Evolutionary conservation across 2,113 vertebrate genomes (phyloP).

Genomic region (Centrocercus urophasianus): DNA sequence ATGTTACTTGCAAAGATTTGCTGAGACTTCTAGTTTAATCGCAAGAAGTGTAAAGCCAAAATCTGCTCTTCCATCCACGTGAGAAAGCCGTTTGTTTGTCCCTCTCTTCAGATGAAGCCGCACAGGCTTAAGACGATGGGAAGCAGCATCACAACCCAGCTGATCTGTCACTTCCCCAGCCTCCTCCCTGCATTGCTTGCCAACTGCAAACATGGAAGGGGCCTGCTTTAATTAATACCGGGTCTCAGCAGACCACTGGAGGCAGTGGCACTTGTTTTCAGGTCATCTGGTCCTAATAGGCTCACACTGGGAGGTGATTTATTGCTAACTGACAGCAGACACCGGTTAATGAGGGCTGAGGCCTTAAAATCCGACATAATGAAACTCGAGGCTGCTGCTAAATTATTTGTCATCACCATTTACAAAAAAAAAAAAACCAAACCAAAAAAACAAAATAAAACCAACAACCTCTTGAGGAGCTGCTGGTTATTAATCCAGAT

Average conservation of each 20-base stretch:
- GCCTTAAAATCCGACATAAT: constrained; percentile 44
- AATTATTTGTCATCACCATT: not conserved
- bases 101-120: not conserved
- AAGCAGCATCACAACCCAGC: not conserved
- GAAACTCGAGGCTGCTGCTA: not conserved
- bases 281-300: constrained; percentile 85
- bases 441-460: not conserved
- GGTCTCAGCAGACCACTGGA: constrained; percentile 76
- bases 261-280: constrained; percentile 80
- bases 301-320: constrained; percentile 87
- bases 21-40: not conserved
- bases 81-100: not conserved
- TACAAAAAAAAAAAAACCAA: not conserved
- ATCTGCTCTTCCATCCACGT: rapidly evolving
- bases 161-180: not conserved
- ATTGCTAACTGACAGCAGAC: constrained; percentile 83
- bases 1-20: not conserved
- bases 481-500: not conserved
- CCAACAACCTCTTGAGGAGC: not conserved
- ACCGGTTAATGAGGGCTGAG: constrained; percentile 74
- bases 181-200: not conserved
- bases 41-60: not conserved
- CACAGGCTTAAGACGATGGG: not conserved
- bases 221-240: constrained; percentile 78
- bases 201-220: constrained; percentile 44